Evolutionary conservation across 2,888 invertebrate genomes (phyloP), one percentile per base, ranked within the genome.

Genomic region (Coelinius sp.): DNA sequence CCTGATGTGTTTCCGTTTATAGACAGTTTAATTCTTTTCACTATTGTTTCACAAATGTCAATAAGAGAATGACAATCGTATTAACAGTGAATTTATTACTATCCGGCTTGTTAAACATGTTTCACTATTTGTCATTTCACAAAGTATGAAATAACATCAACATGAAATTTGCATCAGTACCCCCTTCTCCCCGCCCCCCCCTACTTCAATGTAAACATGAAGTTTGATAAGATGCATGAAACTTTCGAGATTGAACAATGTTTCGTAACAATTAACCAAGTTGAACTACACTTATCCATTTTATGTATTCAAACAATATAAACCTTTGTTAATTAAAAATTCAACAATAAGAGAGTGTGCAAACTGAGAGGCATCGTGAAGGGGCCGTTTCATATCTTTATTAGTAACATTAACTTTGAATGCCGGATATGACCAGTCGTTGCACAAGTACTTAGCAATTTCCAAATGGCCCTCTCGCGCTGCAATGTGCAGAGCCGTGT

Each of bases 321-420:
- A 68, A 87, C 87, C 86, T 78, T 83, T 76, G 5, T 84, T 70
- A 31, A 92, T 76, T 49, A 92, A 85, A 75, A 88, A 86, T 53
- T 86, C 71, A 1, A 91, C 85, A 75, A 90, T 85, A 22, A 88
- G 81, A 1, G 78, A 71, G 69, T 88, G 89, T 0, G 88, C 85
- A 81, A 89, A 89, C 79, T 92, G 92, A 1, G 91, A 90, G 2
- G 92, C 92, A 80, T 92, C 91, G 80, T 93, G 93, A 10, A 92
- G 80, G 0, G 91, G 88, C 20, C 90, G 89, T 84, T 92, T 93
- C 69, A 90, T 90, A 80, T 92, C 91, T 65, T 88, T 88, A 82
- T 92, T 92, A 12, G 83, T 81, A 46, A 86, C 81, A 69, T 88
- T 81, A 6, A 84, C 74, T 78, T 75, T 79, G 70, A 77, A 81